Conservation (phyloP, 2,888 invertebrate genomes). For the Mesorhabditis sp. region DNA sequence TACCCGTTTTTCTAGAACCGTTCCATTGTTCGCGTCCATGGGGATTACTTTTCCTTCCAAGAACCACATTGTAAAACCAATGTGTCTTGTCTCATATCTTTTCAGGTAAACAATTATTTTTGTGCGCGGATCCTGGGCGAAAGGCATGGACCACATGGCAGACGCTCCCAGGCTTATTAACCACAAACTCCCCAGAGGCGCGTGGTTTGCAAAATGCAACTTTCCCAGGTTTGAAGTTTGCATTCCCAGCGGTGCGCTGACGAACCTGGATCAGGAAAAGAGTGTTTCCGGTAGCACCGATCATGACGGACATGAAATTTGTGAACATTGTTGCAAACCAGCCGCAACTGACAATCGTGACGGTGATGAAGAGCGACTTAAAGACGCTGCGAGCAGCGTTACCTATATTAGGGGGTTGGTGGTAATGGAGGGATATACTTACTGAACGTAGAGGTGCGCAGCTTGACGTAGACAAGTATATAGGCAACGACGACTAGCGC, state of each 20-base stretch:
- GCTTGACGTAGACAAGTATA: conserved; percentile 1
- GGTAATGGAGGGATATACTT: neutral
- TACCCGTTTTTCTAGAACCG: no score
- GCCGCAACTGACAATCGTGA: neutral
- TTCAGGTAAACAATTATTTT: no score
- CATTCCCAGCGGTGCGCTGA: neutral
- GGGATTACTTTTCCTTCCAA: no score
- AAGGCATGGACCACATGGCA: no score
- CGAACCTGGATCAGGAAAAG: neutral
- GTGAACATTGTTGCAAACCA: conserved; percentile 6
- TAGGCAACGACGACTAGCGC: neutral
- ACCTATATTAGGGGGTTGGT: neutral
- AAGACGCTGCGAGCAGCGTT: conserved; percentile 5
- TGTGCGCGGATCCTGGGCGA: no score
- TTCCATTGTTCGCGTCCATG: no score
- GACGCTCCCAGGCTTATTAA: no score
- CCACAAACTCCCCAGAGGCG: no score
- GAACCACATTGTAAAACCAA: no score
- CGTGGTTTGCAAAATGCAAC: no score
- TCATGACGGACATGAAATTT: neutral
- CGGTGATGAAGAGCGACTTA: conserved; percentile 1
- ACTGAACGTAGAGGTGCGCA: neutral
- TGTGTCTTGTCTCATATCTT: no score
- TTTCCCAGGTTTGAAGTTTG: no score
- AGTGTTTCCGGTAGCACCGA: neutral